Evolutionary conservation across 2,113 vertebrate species (phyloP), one percentile per base, ranked within the genome.

Genomic region (Phylloscopus trochiloides): DNA sequence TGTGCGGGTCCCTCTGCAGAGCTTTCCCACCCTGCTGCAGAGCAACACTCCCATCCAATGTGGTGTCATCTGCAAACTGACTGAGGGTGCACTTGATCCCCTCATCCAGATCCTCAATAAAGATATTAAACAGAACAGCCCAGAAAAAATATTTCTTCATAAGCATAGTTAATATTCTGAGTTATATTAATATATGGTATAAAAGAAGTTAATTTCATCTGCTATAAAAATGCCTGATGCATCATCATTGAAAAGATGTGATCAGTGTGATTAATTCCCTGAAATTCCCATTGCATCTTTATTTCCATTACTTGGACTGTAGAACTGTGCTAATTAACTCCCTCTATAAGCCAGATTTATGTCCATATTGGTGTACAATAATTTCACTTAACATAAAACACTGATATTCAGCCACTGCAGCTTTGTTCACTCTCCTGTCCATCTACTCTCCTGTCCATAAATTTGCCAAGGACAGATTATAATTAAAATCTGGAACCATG

Each of bases 201-300:
- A 63, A 63, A 93, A 92, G 24, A 36, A 54, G 38, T 63, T 94
- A 59, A 92, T 90, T 85, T 62, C 18, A 61, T 81, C 36, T 55
- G 31, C 66, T 73, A 7, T 86, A 79, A 95, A 92, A 88, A 59
- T 68, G 52, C 19, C 50, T 52, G 42, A 67, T 87, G 61, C 36
- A 59, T 92, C 43, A 21, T 71, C 32, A 28, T 6, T 63, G 71
- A 82, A 90, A 90, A 75, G 29, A 68, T 77, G 32, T 65, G 58
- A 92, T 92, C 81, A 29, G 13, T 93, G 22, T 58, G 43, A 94
- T 88, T 74, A 93, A 93, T 94, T 74, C 45, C 48, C 43, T 92
- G 87, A 88, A 88, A 90, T 80, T 86, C 75, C 72, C 68, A 51
- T 47, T 73, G 54, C 61, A n/a, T 81, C 54, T 61, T 92, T 67